Base-by-base conservation (phyloP, 2,797 vertebrate species). In the Scolopax bukidnonensis region DNA sequence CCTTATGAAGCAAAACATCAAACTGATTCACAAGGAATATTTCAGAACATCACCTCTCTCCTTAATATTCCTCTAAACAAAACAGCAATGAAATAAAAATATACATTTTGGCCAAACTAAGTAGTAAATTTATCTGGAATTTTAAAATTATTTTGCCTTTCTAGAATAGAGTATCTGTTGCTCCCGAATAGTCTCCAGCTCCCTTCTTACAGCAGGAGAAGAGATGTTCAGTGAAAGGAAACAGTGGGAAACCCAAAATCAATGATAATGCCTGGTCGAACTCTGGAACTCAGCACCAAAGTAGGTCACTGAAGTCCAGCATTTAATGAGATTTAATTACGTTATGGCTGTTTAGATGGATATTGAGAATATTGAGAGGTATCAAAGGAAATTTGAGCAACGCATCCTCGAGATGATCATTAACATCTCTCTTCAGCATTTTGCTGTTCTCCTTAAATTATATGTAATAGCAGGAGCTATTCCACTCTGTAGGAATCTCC, bases 331-430 rank as follows among this genome's bases (percentile, higher is more conserved):
- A 38, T 61, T 68, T 38, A 56, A 67, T 56, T 71, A 83, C 56
- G 6, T 19, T 23, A 43, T 24, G 41, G 10, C 10, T 69, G 33
- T 82, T 82, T 27, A 84, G 45, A 53, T 53, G 36, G 32, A 17
- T 59, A 61, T 59, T 16, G 57, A 69, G 23, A 79, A 20, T 69
- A 84, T 61, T 60, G 41, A 87, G 40, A 48, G 11, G 16, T 81
- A 32, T 20, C 23, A 43, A 64, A 45, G 57, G 57, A 54, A 65
- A 87, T 60, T 59, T 43, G 50, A 87, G 51, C 30, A 33, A 64
- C 6, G 9, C 3, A 32, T 32, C n/a, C 36, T 56, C 0, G 1
- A 56, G 60, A 32, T 9, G 30, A 56, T 40, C 6, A 14, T 48
- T 38, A 54, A 65, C 25, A 13, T 15, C 0, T 1, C 30, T 57